phyloP scores from a whole-genome alignment of 1,140 invertebrate genomes.

The Plodia interpunctella region DNA sequence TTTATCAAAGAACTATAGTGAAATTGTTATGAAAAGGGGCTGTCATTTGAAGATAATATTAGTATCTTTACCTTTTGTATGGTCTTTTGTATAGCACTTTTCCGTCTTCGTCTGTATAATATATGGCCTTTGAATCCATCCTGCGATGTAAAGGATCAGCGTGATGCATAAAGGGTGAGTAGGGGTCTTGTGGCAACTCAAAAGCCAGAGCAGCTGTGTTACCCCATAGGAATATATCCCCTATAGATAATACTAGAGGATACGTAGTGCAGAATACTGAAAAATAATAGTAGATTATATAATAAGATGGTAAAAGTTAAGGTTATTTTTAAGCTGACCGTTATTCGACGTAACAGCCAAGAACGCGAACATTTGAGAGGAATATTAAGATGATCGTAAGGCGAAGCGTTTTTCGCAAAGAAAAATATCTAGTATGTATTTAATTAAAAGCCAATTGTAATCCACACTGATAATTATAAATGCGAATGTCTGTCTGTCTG shows the following conservation, averaged over 20 bases:
- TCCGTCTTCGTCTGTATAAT: slow-evolving; percentile 57
- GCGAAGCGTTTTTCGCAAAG: no score
- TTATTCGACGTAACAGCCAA: no score
- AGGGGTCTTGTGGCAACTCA: slow-evolving; percentile 82
- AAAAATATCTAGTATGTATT: no score
- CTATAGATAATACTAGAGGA: slow-evolving; percentile 74
- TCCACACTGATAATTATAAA: no score
- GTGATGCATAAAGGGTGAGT: slow-evolving; percentile 60
- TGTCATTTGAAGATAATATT: neutral
- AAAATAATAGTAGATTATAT: slow-evolving; percentile 24
- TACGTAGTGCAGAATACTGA: slow-evolving; percentile 82
- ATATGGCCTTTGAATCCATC: slow-evolving; percentile 54
- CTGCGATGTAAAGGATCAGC: slow-evolving; percentile 70
- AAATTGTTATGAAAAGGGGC: neutral
- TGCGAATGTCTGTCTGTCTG: no score
- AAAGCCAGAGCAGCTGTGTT: slow-evolving; percentile 85
- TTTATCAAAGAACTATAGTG: neutral
- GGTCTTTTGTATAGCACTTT: slow-evolving; percentile 48
- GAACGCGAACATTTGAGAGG: no score
- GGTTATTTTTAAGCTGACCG: no score
- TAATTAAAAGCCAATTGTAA: no score
- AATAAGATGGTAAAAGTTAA: no score
- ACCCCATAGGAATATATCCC: slow-evolving; percentile 81
- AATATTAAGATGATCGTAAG: no score
- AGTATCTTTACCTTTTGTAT: slow-evolving; percentile 45